A percentile compares a stretch with the other conserved stretches of the same genome.
Conservation (phyloP, 1,140 invertebrate species). For the Lamellibrachia luymesi region DNA sequence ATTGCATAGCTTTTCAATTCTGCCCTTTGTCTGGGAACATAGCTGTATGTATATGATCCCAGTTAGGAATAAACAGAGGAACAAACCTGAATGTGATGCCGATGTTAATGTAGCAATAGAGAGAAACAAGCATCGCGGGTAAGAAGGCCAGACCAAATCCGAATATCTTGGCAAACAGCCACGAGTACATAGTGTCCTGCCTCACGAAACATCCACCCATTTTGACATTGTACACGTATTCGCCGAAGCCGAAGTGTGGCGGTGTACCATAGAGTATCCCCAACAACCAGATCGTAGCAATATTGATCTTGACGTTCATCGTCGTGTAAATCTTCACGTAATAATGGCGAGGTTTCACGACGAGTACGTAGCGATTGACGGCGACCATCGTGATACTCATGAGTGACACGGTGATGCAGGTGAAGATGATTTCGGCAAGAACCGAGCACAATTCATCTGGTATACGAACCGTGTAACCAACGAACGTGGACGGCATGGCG, state of each 20-base stretch:
- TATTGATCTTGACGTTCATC: not conserved
- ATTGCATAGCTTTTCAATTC: too few species aligned
- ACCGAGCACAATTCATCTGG: not conserved
- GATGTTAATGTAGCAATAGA: slow-evolving; percentile 23
- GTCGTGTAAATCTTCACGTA: slow-evolving; percentile 13
- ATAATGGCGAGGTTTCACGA: not conserved
- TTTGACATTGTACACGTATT: slow-evolving; percentile 12
- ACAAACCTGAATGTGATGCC: slow-evolving; percentile 9
- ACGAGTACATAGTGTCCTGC: not conserved
- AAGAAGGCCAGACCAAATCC: not conserved
- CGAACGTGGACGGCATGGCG: slow-evolving; percentile 6
- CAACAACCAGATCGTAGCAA: not conserved
- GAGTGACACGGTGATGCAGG: not conserved
- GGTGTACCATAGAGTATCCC: not conserved
- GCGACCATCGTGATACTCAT: slow-evolving; percentile 14
- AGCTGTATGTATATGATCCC: too few species aligned
- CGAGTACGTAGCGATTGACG: slow-evolving; percentile 18
- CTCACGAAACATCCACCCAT: slow-evolving; percentile 20
- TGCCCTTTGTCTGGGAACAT: too few species aligned
- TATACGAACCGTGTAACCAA: not conserved
- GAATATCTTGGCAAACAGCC: slow-evolving; percentile 8
- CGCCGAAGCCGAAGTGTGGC: slow-evolving; percentile 14
- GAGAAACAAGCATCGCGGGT: slow-evolving; percentile 9
- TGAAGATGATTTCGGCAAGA: slow-evolving; percentile 11
- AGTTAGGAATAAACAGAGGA: not conserved